Percentiles rank a stretch among this genome's conserved stretches.
Conservation (phyloP, 2,888 invertebrate species). For the Cheilosia grossa region DNA sequence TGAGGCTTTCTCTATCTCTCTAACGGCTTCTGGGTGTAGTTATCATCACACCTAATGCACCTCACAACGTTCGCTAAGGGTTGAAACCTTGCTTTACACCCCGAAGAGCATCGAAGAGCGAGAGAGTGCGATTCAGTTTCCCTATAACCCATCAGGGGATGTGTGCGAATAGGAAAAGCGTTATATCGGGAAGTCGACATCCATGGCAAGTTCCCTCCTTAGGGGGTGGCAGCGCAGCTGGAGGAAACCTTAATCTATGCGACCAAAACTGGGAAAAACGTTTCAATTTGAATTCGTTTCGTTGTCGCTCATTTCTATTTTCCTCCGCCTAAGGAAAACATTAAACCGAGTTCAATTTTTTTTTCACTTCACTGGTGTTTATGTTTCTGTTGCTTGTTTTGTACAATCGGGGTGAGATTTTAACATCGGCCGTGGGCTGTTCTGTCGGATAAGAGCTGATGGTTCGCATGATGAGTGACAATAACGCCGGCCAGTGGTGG, state of each 20-base stretch:
- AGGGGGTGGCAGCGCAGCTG: conserved; percentile 61
- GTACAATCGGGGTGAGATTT: conserved; percentile 62
- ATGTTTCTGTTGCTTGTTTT: conserved; percentile 56
- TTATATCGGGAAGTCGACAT: conserved; percentile 61
- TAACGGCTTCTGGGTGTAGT: conserved; percentile 43
- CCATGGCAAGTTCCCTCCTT: conserved; percentile 61
- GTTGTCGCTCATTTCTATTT: conserved; percentile 67
- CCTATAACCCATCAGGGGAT: conserved; percentile 50
- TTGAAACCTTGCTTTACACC: conserved; percentile 53
- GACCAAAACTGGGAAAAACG: conserved; percentile 71
- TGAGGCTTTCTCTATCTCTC: conserved; percentile 64
- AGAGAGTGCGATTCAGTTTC: conserved; percentile 60
- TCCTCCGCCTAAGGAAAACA: conserved; percentile 61
- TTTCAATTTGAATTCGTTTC: conserved; percentile 74
- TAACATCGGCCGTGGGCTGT: conserved; percentile 36
- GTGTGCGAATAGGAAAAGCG: conserved; percentile 72
- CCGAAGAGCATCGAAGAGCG: conserved; percentile 58
- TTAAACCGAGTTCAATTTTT: conserved; percentile 27
- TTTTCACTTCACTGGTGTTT: conserved; percentile 35
- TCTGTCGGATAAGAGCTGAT: conserved; percentile 57
- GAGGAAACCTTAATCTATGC: conserved; percentile 69
- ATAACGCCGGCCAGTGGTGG: conserved; percentile 51
- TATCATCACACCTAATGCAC: conserved; percentile 72
- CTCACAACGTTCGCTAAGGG: conserved; percentile 57
- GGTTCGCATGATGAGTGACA: conserved; percentile 58